A percentile compares a stretch with the other conserved stretches of the same genome.
Conservation (phyloP, 2,113 vertebrate genomes). For the Limanda limanda region DNA sequence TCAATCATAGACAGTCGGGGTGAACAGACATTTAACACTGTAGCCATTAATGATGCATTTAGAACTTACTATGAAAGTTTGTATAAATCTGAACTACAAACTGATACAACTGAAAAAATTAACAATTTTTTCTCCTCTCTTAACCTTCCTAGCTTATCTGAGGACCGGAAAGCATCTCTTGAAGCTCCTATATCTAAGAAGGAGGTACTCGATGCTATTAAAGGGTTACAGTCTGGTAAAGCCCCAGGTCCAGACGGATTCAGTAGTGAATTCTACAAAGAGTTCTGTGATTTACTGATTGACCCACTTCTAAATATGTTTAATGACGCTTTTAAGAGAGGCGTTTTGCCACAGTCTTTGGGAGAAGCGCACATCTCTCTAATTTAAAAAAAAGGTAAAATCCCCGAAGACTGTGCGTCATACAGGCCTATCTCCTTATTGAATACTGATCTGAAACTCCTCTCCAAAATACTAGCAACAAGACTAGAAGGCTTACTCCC, state of each 20-base stretch:
- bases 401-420: not conserved
- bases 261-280: not conserved
- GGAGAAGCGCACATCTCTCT: not conserved
- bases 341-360: not conserved
- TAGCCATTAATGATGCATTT: not conserved
- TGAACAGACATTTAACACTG: not conserved
- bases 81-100: not conserved
- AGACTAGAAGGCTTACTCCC: not conserved
- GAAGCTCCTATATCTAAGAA: not conserved
- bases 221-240: not conserved
- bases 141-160: not conserved
- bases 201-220: not conserved
- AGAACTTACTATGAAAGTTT: not conserved
- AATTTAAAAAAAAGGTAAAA: not conserved
- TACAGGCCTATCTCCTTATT: not conserved
- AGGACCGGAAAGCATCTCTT: not conserved
- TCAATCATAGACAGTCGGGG: not conserved
- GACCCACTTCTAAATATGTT: too few relatives aligned
- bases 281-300: too few relatives aligned
- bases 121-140: not conserved
- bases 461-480: slow-evolving; percentile 1
- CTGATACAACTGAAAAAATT: not conserved
- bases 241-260: not conserved
- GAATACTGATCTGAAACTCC: not conserved
- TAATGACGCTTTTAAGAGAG: too few relatives aligned